Percentiles rank a stretch among this genome's conserved stretches.
phyloP scores from a whole-genome alignment of 2,888 invertebrate species.

The Phyto melanocephala region DNA sequence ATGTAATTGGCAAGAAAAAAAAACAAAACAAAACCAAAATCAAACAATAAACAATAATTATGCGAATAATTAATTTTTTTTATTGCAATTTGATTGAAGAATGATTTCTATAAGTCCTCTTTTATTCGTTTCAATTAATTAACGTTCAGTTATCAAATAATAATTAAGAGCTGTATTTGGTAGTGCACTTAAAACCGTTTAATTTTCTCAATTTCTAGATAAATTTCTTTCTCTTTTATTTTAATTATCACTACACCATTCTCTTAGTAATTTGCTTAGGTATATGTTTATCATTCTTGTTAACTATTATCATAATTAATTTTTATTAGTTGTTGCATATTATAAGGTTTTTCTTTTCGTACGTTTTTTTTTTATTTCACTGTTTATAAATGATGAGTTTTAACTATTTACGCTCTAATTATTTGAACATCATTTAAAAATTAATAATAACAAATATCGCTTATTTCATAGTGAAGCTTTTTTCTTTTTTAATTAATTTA shows the following conservation, averaged over 20 bases:
- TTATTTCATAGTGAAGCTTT: constrained; percentile 37
- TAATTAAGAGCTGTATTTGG: neutral
- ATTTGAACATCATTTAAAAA: constrained; percentile 45
- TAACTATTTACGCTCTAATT: constrained; percentile 59
- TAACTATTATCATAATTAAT: constrained; percentile 8
- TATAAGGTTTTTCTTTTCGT: neutral
- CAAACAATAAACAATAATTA: neutral
- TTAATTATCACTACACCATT: constrained; percentile 6
- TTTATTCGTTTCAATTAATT: neutral
- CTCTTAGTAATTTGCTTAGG: constrained; percentile 3
- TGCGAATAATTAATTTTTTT: neutral
- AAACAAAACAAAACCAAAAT: no score
- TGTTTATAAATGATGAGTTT: neutral
- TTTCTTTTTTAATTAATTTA: neutral
- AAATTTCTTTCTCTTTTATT: neutral
- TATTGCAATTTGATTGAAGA: neutral
- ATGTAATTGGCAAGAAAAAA: constrained; percentile 24
- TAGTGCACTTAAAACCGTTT: constrained; percentile 18
- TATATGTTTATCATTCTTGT: constrained; percentile 22
- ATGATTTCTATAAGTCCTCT: neutral
- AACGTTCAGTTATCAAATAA: neutral
- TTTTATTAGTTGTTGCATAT: constrained; percentile 1
- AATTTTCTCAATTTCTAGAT: constrained; percentile 12
- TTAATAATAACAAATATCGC: constrained; percentile 36
- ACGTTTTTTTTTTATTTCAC: neutral